phyloP scores from a whole-genome alignment of 1,140 invertebrate species.

The Eurosta solidaginis region DNA sequence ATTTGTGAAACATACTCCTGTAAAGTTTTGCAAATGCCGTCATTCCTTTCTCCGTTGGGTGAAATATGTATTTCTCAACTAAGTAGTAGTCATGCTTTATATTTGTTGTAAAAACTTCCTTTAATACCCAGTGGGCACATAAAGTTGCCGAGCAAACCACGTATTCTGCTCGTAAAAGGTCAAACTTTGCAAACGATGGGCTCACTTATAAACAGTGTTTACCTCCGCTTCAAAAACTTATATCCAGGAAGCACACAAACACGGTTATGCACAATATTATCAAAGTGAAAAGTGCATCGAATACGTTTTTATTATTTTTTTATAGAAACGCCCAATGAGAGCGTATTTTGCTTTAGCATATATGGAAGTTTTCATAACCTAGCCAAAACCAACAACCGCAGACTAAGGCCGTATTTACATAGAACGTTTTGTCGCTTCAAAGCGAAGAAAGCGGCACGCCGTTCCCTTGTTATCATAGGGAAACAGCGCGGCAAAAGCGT shows the following conservation, averaged over 20 bases:
- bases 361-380: background rate
- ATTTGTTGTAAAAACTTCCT: conserved; percentile 22
- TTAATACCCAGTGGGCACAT: background rate
- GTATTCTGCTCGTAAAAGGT: background rate
- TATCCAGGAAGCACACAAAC: background rate
- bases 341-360: background rate
- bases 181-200: conserved; percentile 2
- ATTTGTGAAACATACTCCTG: too few species aligned
- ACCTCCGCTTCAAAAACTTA: background rate
- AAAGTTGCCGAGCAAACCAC: conserved; percentile 15
- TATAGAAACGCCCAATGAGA: background rate
- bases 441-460: too few species aligned
- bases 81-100: conserved; percentile 7
- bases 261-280: background rate
- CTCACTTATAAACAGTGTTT: background rate
- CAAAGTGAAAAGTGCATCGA: conserved; percentile 10
- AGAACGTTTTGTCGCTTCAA: too few species aligned
- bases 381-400: background rate
- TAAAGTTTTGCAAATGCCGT: background rate
- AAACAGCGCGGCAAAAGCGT: too few species aligned
- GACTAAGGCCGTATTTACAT: too few species aligned
- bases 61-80: conserved; percentile 15
- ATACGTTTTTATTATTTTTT: background rate
- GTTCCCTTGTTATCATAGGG: too few species aligned
- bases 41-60: background rate